These are phyloP conservation scores for Drosophila asahinai DNA, from an alignment of 1,140 invertebrate genomes.

Conservation along the genomic window DNA sequence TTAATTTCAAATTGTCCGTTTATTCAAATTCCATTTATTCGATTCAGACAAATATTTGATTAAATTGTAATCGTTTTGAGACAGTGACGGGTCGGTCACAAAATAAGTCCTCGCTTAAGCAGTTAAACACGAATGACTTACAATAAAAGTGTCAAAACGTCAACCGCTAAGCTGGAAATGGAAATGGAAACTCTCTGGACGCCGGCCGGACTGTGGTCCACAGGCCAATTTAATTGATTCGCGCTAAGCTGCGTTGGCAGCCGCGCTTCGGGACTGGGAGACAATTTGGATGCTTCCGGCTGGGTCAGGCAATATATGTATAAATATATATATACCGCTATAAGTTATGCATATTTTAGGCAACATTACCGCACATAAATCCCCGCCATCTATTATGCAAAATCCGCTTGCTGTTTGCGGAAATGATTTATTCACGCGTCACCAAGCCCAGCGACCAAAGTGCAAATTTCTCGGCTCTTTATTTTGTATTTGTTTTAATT, in stretches of 20 bases:
- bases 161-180: constrained; percentile 72
- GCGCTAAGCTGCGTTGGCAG: constrained; percentile 57
- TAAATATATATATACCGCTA: constrained; percentile 15
- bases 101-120: constrained; percentile 48
- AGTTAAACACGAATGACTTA: constrained; percentile 45
- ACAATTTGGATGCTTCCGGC: constrained; percentile 26
- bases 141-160: constrained; percentile 80
- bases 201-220: constrained; percentile 15
- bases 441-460: constrained; percentile 4
- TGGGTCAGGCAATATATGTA: constrained; percentile 11
- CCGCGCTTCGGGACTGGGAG: constrained; percentile 34
- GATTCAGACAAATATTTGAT: neutral
- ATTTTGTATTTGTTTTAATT: constrained; percentile 34
- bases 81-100: constrained; percentile 2
- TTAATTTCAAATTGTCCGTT: neutral
- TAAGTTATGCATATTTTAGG: constrained; percentile 50
- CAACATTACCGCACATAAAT: constrained; percentile 49
- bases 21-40: neutral
- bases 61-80: constrained; percentile 19
- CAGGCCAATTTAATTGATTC: constrained; percentile 75
- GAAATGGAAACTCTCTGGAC: constrained; percentile 39
- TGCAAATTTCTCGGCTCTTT: constrained; percentile 12
- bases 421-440: constrained; percentile 51
- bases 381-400: constrained; percentile 49
- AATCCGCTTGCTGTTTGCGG: constrained; percentile 32